phyloP scores from a whole-genome alignment of 2,797 vertebrate species.

The Streptopelia turtur region DNA sequence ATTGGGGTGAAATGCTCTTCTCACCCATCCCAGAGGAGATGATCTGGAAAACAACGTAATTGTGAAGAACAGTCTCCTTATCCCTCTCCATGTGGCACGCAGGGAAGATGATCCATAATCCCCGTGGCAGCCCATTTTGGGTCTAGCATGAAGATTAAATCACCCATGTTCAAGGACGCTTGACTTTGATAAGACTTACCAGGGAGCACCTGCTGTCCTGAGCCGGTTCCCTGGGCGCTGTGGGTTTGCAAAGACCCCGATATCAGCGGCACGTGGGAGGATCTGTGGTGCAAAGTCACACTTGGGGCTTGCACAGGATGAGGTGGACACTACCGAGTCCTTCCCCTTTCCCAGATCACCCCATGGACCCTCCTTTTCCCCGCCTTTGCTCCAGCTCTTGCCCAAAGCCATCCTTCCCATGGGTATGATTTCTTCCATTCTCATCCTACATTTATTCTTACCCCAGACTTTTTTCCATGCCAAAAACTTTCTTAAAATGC shows the following conservation, averaged over 20 bases:
- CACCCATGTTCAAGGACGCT: rapidly evolving
- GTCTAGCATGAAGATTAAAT: not conserved
- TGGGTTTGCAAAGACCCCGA: not conserved
- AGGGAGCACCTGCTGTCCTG: not conserved
- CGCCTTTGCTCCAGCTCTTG: not conserved
- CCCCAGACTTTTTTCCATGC: not conserved
- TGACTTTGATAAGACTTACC: not conserved
- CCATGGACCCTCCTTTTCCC: not conserved
- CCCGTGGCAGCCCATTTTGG: not conserved
- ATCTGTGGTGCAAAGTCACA: rapidly evolving
- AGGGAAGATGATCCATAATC: not conserved
- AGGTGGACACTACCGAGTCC: not conserved
- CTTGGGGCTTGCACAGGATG: not conserved
- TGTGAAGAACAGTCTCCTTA: not conserved
- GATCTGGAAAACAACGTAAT: not conserved
- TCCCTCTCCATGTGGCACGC: too few relatives aligned
- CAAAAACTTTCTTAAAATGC: not conserved
- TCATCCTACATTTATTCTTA: not conserved
- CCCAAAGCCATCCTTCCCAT: not conserved
- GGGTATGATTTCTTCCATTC: not conserved
- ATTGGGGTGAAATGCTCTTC: not conserved
- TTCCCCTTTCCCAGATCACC: not conserved
- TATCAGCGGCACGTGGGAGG: rapidly evolving
- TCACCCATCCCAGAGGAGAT: not conserved
- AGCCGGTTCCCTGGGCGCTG: not conserved